phyloP scores from a whole-genome alignment of 2,888 invertebrate species.

The Deroplatys truncata region DNA sequence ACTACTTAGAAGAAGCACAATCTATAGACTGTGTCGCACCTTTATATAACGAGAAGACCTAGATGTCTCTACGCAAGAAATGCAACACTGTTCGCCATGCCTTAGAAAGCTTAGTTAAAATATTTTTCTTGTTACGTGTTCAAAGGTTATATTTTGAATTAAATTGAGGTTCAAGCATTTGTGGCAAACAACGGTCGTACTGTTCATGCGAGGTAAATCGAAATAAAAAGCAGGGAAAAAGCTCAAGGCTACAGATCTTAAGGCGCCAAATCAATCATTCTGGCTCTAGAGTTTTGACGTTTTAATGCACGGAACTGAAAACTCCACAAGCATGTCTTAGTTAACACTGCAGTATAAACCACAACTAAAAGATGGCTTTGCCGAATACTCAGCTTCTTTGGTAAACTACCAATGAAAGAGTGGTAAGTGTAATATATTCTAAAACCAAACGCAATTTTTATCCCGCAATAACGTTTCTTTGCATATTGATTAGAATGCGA shows the following conservation, averaged over 20 bases:
- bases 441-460: too few relatives aligned
- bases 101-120: neutral
- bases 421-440: too few relatives aligned
- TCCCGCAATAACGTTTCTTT: too few relatives aligned
- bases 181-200: neutral
- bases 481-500: too few relatives aligned
- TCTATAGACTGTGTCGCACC: too few relatives aligned
- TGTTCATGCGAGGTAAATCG: neutral
- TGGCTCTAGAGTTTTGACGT: neutral
- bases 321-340: neutral
- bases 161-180: neutral
- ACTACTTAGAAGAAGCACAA: too few relatives aligned
- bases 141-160: neutral
- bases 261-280: neutral
- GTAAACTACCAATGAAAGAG: too few relatives aligned
- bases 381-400: too few relatives aligned
- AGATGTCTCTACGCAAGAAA: neutral
- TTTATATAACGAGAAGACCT: neutral
- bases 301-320: neutral
- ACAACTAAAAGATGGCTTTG: neutral
- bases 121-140: too few relatives aligned
- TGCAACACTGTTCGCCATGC: neutral
- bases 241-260: neutral
- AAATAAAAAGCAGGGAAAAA: neutral
- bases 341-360: neutral